Evolutionary conservation across 2,888 invertebrate species (phyloP).

Genomic region (Cecidostiba fungosa): DNA sequence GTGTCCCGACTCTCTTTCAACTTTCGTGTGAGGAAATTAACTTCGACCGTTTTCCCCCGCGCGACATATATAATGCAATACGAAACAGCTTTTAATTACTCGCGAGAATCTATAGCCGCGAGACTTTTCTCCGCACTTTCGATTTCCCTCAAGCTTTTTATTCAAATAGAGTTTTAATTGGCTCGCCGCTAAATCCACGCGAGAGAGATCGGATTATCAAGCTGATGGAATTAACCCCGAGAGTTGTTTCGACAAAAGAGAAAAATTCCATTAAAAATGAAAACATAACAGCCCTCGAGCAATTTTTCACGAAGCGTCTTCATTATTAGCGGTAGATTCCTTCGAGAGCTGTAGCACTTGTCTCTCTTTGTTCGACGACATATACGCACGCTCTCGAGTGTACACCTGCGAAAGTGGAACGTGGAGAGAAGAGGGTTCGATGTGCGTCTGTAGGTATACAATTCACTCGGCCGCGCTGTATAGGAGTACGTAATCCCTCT

Average conservation of each 20-base stretch:
- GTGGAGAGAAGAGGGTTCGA: neutral
- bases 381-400: neutral
- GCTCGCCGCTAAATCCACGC: conserved; percentile 6
- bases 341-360: too few species aligned
- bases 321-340: neutral
- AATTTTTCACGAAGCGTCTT: neutral
- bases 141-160: neutral
- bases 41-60: conserved; percentile 44
- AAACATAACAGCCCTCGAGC: neutral
- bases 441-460: neutral
- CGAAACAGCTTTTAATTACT: conserved; percentile 60
- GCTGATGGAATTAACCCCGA: neutral
- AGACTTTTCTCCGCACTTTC: neutral
- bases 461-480: neutral
- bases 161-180: conserved; percentile 54
- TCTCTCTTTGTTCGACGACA: neutral
- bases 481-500: neutral
- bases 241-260: neutral
- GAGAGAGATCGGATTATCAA: conserved; percentile 18
- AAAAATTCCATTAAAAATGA: too few species aligned
- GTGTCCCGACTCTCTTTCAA: conserved; percentile 24
- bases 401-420: neutral
- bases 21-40: conserved; percentile 47
- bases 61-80: conserved; percentile 15
- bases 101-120: conserved; percentile 29